phyloP scores from a whole-genome alignment of 2,113 vertebrate genomes.

The Cyanistes caeruleus region DNA sequence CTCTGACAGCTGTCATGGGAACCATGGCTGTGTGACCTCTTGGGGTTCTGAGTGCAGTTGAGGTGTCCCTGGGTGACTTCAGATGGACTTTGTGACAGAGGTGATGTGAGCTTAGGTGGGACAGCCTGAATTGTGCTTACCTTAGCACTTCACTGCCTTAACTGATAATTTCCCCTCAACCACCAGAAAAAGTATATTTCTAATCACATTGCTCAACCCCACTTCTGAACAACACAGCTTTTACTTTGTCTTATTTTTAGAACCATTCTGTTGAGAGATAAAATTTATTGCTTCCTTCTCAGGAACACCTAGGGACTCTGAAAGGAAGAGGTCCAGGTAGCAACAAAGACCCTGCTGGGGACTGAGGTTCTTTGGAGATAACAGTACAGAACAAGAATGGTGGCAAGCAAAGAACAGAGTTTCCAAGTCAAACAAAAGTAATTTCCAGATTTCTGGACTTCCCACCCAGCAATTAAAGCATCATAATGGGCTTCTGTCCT shows the following conservation, averaged over 20 bases:
- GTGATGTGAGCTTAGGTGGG: background rate
- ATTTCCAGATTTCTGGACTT: background rate
- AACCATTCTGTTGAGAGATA: background rate
- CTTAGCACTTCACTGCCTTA: background rate
- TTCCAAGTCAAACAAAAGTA: background rate
- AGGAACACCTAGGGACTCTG: background rate
- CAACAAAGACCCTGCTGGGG: background rate
- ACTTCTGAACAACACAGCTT: background rate
- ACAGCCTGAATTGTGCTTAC: background rate
- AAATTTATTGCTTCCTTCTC: background rate
- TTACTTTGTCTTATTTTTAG: background rate
- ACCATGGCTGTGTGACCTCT: background rate
- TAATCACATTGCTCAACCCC: background rate
- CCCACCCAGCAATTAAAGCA: background rate
- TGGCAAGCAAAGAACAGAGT: background rate
- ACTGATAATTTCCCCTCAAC: background rate
- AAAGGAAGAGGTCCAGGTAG: background rate
- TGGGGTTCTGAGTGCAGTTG: background rate
- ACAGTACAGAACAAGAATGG: background rate
- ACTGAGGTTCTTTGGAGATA: background rate
- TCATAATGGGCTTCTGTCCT: background rate
- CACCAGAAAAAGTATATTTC: constrained; percentile 1
- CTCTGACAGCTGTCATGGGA: background rate
- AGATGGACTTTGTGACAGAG: background rate
- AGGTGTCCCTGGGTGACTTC: background rate